Base-by-base conservation (phyloP, 2,797 vertebrate species). In the Mastacembelus armatus region DNA sequence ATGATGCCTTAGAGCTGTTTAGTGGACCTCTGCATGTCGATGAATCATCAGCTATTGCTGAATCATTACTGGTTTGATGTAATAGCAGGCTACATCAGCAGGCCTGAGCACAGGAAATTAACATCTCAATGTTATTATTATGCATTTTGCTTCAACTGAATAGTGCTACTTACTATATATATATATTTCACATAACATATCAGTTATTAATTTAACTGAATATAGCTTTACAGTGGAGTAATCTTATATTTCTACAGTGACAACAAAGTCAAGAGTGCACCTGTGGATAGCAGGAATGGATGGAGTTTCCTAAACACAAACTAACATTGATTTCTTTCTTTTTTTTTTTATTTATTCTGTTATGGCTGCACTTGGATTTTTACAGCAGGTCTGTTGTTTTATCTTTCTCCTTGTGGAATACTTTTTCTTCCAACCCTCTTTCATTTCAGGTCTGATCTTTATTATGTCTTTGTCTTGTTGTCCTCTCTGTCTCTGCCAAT, bases 371-470 rank as follows among this genome's bases (percentile, higher is more conserved):
- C 73, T 85, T 75, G 93, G 92, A 92, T 81, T 84, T n/a, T 90
- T 85, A 92, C 88, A 94, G 93, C 92, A 94, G 93, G 94, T 95
- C 81, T 92, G 93, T 94, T 81, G 38, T 58, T 81, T 70, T 71
- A 58, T 79, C 43, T 78, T 73, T 71, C 42, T 85, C 67, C 59
- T 58, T 21, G 33, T 79, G 57, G 36, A 51, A 60, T 45, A 33
- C 30, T 21, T 43, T 43, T 22, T 19, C 49, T 32, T 19, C 38
- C 18, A 32, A 10, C 36, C 22, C 16, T 60, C 40, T 63, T 36
- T 50, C 22, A 65, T 72, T 75, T 83, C 15, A 42, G 38, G 18
- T 69, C 29, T 5, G 21, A 48, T 74, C 33, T 57, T n/a, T 71
- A 19, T 65, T 33, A 12, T 73, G 39, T 65, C 40, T 67, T 43